Percentiles rank a stretch among this genome's conserved stretches.
These are phyloP conservation scores for Trisateles emortualis DNA, from an alignment of 2,888 invertebrate species.

Conservation along the genomic window DNA sequence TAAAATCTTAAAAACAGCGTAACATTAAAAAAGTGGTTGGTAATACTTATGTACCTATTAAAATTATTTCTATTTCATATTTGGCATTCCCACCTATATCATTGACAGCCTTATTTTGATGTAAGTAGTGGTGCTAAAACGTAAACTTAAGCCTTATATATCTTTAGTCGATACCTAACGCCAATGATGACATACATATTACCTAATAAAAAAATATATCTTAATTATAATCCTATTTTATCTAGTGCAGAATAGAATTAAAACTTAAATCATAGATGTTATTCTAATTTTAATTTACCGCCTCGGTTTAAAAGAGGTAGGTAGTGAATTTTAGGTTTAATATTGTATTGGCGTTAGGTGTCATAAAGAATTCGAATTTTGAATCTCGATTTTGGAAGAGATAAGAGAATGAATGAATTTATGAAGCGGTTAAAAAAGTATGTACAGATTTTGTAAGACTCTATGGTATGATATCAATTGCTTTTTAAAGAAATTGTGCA, in stretches of 20 bases:
- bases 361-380: slow-evolving; percentile 22
- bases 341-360: slow-evolving; percentile 21
- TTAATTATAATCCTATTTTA: slow-evolving; percentile 15
- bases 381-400: slow-evolving; percentile 31
- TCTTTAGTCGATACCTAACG: neutral
- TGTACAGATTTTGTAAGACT: neutral
- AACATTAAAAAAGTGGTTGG: slow-evolving; percentile 22
- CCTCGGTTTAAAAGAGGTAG: slow-evolving; percentile 5
- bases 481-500: no score
- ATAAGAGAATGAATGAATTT: neutral
- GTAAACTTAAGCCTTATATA: slow-evolving; percentile 29
- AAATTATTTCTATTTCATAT: slow-evolving; percentile 37
- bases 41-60: slow-evolving; percentile 32
- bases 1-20: neutral
- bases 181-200: neutral
- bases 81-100: slow-evolving; percentile 59
- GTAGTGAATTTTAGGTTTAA: slow-evolving; percentile 10
- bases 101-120: slow-evolving; percentile 44
- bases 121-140: slow-evolving; percentile 59
- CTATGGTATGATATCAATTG: no score
- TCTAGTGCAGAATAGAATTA: slow-evolving; percentile 25
- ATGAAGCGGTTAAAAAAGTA: neutral
- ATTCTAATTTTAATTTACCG: slow-evolving; percentile 7
- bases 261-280: slow-evolving; percentile 2
- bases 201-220: slow-evolving; percentile 11